Conservation (phyloP, 2,113 vertebrate species). For the Natator depressus region DNA sequence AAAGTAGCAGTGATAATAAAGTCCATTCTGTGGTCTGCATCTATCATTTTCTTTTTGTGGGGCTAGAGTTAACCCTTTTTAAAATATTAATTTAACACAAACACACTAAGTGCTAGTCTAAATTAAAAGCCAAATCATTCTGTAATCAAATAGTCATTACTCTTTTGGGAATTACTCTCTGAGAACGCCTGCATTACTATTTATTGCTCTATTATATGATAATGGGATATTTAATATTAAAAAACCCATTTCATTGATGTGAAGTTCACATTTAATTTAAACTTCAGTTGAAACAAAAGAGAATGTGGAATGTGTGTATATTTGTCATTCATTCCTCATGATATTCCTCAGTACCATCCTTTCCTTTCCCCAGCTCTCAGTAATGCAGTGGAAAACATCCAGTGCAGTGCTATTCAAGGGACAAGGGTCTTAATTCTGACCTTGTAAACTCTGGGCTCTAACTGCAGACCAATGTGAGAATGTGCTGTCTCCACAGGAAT, state of each 20-base stretch:
- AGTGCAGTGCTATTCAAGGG: background rate
- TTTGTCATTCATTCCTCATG: constrained; percentile 15
- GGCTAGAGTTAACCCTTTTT: background rate
- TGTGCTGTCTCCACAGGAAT: background rate
- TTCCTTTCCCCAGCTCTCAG: background rate
- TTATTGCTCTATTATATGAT: constrained; percentile 53
- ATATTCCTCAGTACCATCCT: background rate
- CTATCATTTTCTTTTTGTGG: background rate
- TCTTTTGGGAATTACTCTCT: constrained; percentile 37
- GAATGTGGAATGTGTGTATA: background rate
- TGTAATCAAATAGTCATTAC: constrained; percentile 49
- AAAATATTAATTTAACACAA: constrained; percentile 37
- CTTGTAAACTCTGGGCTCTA: background rate
- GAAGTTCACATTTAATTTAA: constrained; percentile 53
- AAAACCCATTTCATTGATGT: constrained; percentile 64
- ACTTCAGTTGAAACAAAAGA: background rate
- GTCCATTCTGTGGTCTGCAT: background rate
- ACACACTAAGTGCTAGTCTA: constrained; percentile 37
- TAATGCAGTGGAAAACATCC: background rate
- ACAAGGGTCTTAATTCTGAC: background rate
- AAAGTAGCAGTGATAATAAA: background rate
- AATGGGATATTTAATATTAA: constrained; percentile 57
- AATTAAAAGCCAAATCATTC: constrained; percentile 61
- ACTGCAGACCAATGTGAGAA: background rate
- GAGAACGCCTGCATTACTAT: constrained; percentile 45